These are phyloP conservation scores for Calliphora vomitoria DNA, from an alignment of 2,888 invertebrate species.

Conservation along the genomic window DNA sequence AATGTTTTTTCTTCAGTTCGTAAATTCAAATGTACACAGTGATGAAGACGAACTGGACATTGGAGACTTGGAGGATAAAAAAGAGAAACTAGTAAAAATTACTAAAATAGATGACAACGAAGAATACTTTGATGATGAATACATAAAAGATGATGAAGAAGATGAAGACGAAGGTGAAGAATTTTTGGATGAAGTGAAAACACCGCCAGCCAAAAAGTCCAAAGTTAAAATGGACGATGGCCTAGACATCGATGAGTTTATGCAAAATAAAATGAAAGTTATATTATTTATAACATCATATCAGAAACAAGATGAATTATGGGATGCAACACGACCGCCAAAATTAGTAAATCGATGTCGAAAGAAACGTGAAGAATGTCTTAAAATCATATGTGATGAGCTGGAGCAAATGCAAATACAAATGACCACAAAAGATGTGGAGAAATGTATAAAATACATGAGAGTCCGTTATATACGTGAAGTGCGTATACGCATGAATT, in stretches of 20 bases:
- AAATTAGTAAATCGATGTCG: conserved; percentile 72
- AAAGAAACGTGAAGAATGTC: conserved; percentile 70
- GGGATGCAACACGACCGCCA: conserved; percentile 69
- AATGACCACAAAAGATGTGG: conserved; percentile 67
- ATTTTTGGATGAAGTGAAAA: conserved; percentile 58
- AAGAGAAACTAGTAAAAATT: conserved; percentile 42
- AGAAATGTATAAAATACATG: conserved; percentile 73
- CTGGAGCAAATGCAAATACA: conserved; percentile 52
- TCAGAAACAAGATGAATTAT: conserved; percentile 69
- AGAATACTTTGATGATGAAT: conserved; percentile 58
- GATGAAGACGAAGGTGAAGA: conserved; percentile 44
- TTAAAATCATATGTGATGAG: conserved; percentile 67
- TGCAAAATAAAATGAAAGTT: conserved; percentile 68
- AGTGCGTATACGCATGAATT: conserved; percentile 70
- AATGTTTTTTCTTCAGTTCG: conserved; percentile 29
- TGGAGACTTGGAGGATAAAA: conserved; percentile 27
- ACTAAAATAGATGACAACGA: conserved; percentile 42
- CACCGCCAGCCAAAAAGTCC: conserved; percentile 65
- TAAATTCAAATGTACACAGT: conserved; percentile 33
- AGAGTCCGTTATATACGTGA: conserved; percentile 70
- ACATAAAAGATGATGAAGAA: conserved; percentile 43
- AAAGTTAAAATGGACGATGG: conserved; percentile 71
- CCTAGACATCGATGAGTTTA: conserved; percentile 69
- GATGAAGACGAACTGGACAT: conserved; percentile 59
- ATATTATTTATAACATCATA: conserved; percentile 63